A percentile compares a stretch with the other conserved stretches of the same genome.
Evolutionary conservation across 1,140 invertebrate genomes (phyloP).

Genomic region (Dendroctonus ponderosae): DNA sequence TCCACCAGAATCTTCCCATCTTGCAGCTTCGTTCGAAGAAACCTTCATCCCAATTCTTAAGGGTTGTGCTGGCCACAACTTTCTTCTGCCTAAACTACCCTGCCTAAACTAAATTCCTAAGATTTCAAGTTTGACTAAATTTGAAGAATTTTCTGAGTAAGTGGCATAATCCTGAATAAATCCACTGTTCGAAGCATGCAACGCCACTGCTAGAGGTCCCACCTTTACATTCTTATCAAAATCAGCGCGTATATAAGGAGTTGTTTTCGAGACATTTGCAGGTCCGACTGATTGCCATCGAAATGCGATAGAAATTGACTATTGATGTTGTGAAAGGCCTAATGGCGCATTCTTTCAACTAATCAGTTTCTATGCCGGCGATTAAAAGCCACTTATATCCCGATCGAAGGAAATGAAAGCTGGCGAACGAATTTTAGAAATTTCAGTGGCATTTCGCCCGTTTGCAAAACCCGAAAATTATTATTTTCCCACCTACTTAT

Average conservation of each 20-base stretch:
- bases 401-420: constrained; percentile 9
- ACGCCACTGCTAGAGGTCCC: constrained; percentile 11
- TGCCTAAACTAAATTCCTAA: too few species aligned
- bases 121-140: too few species aligned
- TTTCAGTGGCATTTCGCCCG: background rate
- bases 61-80: too few species aligned
- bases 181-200: background rate
- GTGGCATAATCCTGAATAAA: background rate
- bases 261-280: constrained; percentile 4
- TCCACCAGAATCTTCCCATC: too few species aligned
- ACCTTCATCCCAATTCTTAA: too few species aligned
- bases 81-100: too few species aligned
- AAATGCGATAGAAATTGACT: background rate
- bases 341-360: constrained; percentile 1
- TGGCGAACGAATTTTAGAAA: constrained; percentile 1
- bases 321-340: background rate
- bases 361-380: background rate
- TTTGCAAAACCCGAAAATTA: constrained; percentile 2
- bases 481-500: too few species aligned
- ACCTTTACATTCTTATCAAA: constrained; percentile 10
- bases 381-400: constrained; percentile 4
- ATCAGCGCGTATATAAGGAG: constrained; percentile 5
- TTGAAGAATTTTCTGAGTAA: too few species aligned
- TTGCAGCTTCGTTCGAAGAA: too few species aligned
- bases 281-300: constrained; percentile 1